Base-by-base conservation (phyloP, 2,888 invertebrate genomes). In the Gymnoscelis rufifasciata region DNA sequence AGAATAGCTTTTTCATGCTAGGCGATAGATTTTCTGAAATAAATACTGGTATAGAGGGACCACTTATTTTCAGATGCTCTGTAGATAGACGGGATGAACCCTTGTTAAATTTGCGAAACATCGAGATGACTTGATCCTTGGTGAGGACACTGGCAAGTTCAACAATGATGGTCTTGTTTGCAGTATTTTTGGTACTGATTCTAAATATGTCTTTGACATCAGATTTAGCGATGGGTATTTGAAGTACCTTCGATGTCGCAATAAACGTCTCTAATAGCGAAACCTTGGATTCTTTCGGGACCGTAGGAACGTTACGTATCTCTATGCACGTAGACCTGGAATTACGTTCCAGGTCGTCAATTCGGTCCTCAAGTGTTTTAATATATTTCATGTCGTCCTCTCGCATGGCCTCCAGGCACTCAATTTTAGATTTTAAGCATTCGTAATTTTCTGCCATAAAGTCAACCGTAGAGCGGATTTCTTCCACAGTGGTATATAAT, bases 1-100 rank as follows among this genome's bases (percentile, higher is more conserved):
- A 42, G 8, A 19, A 42, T 3, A 42, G n/a, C 1, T 10, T 26
- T 19, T 36, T 42, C 29, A 29, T 19, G n/a, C 36, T 42, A 3
- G 35, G 3, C 0, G 42, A 10, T 0, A 42, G 28, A 6, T 36
- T 36, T n/a, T 42, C 42, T 0, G 42, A 35, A 0, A 42, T 29
- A 7, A 28, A 42, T 1, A 42, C 29, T 1, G 42, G 36, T 3
- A 1, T 10, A 1, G 28, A 27, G 0, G 27, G 28, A 1, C 36
- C 42, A 1, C 12, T 19, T 8, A 42, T 28, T 0, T 13, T 10
- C 8, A 42, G 23, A 6, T 35, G 19, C 10, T 35, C 36, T 1
- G 42, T 36, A 2, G 38, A 31, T 4, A 38, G 14, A 11, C 15
- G 38, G 1, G 26, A 27, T 1, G 38, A n/a, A 3, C 27, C 15